Conservation (phyloP, 2,113 vertebrate genomes). For the Camelus bactrianus region DNA sequence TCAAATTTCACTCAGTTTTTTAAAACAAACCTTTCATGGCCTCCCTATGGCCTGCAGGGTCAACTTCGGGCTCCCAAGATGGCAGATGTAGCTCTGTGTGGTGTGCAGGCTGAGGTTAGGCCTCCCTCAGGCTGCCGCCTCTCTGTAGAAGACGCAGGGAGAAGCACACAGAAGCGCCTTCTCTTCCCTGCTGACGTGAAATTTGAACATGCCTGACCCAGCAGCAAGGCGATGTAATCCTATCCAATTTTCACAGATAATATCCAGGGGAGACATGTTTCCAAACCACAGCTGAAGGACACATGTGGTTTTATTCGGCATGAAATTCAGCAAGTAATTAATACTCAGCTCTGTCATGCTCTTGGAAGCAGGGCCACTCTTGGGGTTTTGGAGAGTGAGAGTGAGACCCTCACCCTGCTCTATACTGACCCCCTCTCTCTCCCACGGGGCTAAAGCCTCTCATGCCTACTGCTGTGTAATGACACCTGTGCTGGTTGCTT, state of each 20-base stretch:
- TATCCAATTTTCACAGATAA: conserved; percentile 79
- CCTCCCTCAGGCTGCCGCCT: not conserved
- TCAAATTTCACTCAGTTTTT: not conserved
- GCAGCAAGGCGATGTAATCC: conserved; percentile 75
- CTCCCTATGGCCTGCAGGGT: not conserved
- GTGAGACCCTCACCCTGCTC: not conserved
- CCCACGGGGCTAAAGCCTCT: not conserved
- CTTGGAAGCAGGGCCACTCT: conserved; percentile 55
- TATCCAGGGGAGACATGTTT: conserved; percentile 76
- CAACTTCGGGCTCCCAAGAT: not conserved
- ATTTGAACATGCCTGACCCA: conserved; percentile 64
- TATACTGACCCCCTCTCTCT: not conserved
- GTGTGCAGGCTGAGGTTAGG: not conserved
- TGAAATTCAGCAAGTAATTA: conserved; percentile 81
- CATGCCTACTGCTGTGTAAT: not conserved
- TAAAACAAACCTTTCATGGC: not conserved
- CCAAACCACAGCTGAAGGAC: conserved; percentile 81
- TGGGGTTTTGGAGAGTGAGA: not conserved
- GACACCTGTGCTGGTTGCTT: not conserved
- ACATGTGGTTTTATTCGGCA: conserved; percentile 80
- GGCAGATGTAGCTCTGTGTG: not conserved
- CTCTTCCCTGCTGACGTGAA: conserved; percentile 63
- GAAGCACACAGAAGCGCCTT: conserved; percentile 38
- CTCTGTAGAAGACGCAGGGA: not conserved
- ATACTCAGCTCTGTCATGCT: conserved; percentile 73